Evolutionary conservation across 2,797 vertebrate genomes (phyloP).

Genomic region (Malurus leucopterus): DNA sequence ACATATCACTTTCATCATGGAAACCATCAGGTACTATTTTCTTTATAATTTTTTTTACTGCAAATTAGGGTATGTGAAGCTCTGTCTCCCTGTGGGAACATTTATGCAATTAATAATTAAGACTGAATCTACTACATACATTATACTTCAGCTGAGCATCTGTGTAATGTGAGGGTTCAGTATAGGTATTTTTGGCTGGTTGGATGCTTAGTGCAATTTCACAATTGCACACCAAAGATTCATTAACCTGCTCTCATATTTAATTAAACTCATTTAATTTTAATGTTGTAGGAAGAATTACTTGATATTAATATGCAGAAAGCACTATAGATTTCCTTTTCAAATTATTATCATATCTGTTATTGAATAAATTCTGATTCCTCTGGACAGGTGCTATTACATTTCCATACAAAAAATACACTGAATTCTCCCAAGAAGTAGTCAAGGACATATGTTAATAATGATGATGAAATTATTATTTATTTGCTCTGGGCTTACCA

Average conservation of each 20-base stretch:
- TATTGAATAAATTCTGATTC: background rate
- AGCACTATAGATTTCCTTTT: background rate
- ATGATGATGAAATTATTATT: background rate
- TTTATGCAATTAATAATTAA: background rate
- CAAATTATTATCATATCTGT: background rate
- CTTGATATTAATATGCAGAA: background rate
- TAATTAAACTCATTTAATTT: background rate
- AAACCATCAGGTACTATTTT: background rate
- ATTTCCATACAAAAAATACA: background rate
- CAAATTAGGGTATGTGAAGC: background rate
- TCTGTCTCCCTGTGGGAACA: background rate
- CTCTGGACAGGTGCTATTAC: background rate
- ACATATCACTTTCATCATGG: background rate
- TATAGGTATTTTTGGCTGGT: rapidly evolving
- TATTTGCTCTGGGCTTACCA: background rate
- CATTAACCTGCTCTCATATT: background rate
- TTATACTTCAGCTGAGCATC: background rate
- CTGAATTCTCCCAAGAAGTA: background rate
- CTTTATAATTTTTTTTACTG: background rate
- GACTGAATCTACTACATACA: background rate
- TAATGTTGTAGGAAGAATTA: background rate
- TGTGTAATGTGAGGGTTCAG: background rate
- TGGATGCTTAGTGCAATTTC: background rate
- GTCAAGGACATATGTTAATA: background rate
- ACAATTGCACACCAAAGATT: background rate